A percentile compares a stretch with the other conserved stretches of the same genome.
These are phyloP conservation scores for Tiliqua scincoides DNA, from an alignment of 2,113 vertebrate species.

Conservation along the genomic window DNA sequence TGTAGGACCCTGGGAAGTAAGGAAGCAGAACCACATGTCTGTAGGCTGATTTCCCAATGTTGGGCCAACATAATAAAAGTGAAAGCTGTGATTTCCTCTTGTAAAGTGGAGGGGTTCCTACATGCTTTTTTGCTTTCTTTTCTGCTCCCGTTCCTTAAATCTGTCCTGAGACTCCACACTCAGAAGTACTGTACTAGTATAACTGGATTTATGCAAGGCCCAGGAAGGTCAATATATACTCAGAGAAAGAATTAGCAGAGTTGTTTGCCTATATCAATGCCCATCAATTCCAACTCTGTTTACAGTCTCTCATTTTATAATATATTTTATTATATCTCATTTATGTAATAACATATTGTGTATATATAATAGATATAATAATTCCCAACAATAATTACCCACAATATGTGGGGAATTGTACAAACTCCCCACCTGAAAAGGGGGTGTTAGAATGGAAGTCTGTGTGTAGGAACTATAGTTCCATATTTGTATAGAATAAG, in stretches of 20 bases:
- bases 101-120: not conserved
- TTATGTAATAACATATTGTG: no score
- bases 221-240: not conserved
- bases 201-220: not conserved
- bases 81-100: not conserved
- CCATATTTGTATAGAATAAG: not conserved
- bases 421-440: not conserved
- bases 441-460: not conserved
- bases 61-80: not conserved
- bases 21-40: not conserved
- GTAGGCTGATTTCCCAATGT: not conserved
- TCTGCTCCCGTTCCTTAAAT: not conserved
- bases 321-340: not conserved
- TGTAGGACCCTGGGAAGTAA: not conserved
- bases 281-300: not conserved
- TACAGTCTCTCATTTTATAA: not conserved
- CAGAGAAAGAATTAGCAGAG: not conserved
- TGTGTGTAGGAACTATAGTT: not conserved
- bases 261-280: not conserved
- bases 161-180: not conserved
- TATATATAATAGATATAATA: no score
- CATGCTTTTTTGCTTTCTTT: not conserved
- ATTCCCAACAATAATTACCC: no score
- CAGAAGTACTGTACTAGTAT: no score
- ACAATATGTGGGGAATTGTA: no score